Evolutionary conservation across 2,888 invertebrate species (phyloP), one percentile per base, ranked within the genome.

Genomic region (Aproaerema taeniolella): DNA sequence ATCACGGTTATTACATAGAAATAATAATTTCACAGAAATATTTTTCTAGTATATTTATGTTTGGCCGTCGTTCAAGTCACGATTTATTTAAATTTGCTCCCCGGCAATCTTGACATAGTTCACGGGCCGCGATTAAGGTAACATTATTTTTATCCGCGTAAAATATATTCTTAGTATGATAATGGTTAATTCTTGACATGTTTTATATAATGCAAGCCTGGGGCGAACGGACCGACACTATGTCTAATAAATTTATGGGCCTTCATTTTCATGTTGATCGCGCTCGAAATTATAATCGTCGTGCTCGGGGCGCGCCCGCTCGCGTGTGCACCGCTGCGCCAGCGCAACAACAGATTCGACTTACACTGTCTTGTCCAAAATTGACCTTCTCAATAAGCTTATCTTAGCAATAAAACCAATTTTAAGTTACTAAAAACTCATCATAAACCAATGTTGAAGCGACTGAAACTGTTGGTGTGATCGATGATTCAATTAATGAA

Each of bases 191-290:
- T 83, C 82, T 77, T 83, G 83, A 85, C 85, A 85, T 82, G 80
- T 79, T 80, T 79, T 75, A 70, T 81, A 75, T 83, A 86, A 86
- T 85, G 74, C 78, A 65, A 63, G 81, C 85, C 82, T 44, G 64
- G 50, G 82, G 86, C 82, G 53, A 66, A 51, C 53, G 55, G 64
- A 67, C 86, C 82, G 83, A 85, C 85, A 83, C 83, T 83, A 80
- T 81, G 86, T 85, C 86, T 85, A 85, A 86, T 85, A 86, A 86
- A 86, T 85, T 85, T 86, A 85, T 82, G 81, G 71, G 66, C 78
- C 69, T 80, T 73, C 81, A 82, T 83, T 82, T 83, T 83, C 78
- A 82, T 80, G 82, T 81, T 83, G 82, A 85, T 82, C 83, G 85
- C 64, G 77, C 70, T 82, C 81, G 75, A 81, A 85, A 78, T 82